Percentiles rank a stretch among this genome's conserved stretches.
These are phyloP conservation scores for Chrysotoxum bicinctum DNA, from an alignment of 2,888 invertebrate genomes.

Conservation along the genomic window DNA sequence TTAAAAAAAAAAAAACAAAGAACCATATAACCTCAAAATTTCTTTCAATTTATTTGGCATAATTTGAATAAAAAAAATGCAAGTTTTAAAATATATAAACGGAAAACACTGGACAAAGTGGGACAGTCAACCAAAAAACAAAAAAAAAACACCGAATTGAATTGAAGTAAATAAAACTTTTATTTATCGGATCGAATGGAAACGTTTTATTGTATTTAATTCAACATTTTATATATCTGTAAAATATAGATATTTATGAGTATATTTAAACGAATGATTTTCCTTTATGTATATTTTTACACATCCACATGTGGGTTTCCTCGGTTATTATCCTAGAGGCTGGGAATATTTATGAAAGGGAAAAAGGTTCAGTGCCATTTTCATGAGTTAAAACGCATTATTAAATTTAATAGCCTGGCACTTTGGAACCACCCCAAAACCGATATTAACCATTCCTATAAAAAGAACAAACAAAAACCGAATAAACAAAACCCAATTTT, in stretches of 20 bases:
- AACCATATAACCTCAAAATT: not conserved
- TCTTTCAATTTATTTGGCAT: not conserved
- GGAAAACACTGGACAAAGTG: not conserved
- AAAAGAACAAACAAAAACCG: not conserved
- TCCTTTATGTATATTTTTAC: not conserved
- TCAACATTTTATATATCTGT: not conserved
- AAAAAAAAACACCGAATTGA: not conserved
- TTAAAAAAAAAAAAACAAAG: not conserved
- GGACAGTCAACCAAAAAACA: not conserved
- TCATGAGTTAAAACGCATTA: conserved; percentile 31
- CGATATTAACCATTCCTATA: not conserved
- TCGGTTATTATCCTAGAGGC: not conserved
- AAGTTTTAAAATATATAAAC: not conserved
- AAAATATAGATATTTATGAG: not conserved
- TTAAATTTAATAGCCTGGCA: conserved; percentile 31
- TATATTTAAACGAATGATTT: not conserved
- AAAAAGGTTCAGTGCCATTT: conserved; percentile 27
- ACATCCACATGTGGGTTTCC: conserved; percentile 2
- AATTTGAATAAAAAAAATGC: not conserved
- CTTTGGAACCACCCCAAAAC: conserved; percentile 1
- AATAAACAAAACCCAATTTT: conserved; percentile 6
- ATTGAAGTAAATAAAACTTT: conserved; percentile 24
- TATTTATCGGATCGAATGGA: conserved; percentile 22
- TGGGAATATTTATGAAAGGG: not conserved
- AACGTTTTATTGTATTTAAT: conserved; percentile 28